Conservation (phyloP, 2,888 invertebrate species). For the Mechanitis messenoides region DNA sequence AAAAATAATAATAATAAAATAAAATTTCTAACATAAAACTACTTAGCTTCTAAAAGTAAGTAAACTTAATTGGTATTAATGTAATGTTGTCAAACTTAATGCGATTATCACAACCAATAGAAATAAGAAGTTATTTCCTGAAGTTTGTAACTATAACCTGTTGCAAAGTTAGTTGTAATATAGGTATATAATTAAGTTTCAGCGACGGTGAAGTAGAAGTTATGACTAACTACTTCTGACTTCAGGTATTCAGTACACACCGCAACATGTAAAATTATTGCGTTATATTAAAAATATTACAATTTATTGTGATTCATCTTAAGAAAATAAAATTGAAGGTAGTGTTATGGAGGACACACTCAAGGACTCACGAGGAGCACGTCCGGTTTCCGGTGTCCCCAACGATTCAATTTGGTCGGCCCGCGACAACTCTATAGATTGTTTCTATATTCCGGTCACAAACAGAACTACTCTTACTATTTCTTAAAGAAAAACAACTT, state of each 20-base stretch:
- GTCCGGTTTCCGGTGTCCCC: conserved; percentile 61
- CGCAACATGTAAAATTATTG: background rate
- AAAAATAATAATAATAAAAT: too few species aligned
- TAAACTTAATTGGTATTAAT: background rate
- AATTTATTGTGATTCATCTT: conserved; percentile 5
- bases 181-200: conserved; percentile 8
- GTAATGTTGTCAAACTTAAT: conserved; percentile 13
- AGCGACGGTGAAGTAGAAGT: conserved; percentile 23
- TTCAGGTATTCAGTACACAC: conserved; percentile 4
- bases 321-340: conserved; percentile 33
- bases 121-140: conserved; percentile 28
- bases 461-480: conserved; percentile 42
- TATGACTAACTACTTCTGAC: conserved; percentile 26
- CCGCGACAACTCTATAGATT: conserved; percentile 71
- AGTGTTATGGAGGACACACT: conserved; percentile 28
- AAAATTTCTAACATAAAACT: too few species aligned
- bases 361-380: conserved; percentile 47
- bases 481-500: conserved; percentile 8
- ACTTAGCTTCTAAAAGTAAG: too few species aligned
- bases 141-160: conserved; percentile 51
- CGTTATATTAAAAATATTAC: too few species aligned
- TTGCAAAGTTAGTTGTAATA: conserved; percentile 35
- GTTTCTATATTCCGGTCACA: conserved; percentile 72
- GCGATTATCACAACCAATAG: conserved; percentile 22
- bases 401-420: conserved; percentile 64